Evolutionary conservation across 2,113 vertebrate genomes (phyloP), one percentile per base, ranked within the genome.

Genomic region (Pagrus major): DNA sequence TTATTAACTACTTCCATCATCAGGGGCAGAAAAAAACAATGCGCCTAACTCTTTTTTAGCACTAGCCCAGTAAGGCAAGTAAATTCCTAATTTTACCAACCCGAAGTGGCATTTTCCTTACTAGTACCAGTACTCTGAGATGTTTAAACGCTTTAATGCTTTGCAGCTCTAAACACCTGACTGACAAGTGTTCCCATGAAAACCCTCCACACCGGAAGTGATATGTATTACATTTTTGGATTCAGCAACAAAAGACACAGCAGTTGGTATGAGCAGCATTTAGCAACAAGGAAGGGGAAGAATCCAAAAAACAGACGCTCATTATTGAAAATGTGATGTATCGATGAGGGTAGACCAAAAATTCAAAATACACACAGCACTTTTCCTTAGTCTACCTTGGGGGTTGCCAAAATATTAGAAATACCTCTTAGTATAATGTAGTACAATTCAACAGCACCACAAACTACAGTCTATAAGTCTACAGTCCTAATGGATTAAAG

Each of bases 361-460:
- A 31, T 42, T 44, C 23, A 23, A 12, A 4, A 47, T 49, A 15
- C n/a, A n/a, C n/a, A n/a, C n/a, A n/a, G n/a, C n/a, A n/a, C n/a
- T n/a, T n/a, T n/a, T n/a, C n/a, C 37, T 21, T 35, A 46, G 27
- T 33, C 15, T n/a, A 42, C 8, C 31, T 1, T 55, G 6, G 18
- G 20, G 18, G 20, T 16, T 58, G 41, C n/a, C 29, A 49, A 37
- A 46, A n/a, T 23, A 44, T 29, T 18, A 39, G 15, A 52, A 10
- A 21, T 27, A 33, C 11, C 2, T n/a, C 3, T 66, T n/a, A 11
- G 3, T n/a, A 5, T 10, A 58, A 15, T 0, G 0, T 0, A 3
- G 37, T 41, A 29, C 11, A 71, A 35, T 29, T 67, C 21, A 46
- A 54, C 7, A 51, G 16, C 14, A 8, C n/a, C n/a, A n/a, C n/a